These are phyloP conservation scores for Chrysotoxum bicinctum DNA, from an alignment of 2,888 invertebrate genomes.

Conservation along the genomic window DNA sequence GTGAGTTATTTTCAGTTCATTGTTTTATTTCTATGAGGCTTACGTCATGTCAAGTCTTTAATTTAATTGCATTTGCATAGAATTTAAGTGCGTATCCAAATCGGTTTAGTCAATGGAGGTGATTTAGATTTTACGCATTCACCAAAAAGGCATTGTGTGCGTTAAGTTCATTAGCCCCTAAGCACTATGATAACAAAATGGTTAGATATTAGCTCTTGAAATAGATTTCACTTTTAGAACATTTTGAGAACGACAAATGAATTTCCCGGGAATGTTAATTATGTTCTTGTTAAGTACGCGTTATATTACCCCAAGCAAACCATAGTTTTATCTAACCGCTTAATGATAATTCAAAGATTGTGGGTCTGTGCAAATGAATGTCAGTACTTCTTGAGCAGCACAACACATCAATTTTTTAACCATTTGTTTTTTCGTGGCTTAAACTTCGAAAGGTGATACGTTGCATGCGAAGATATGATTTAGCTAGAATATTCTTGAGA, in stretches of 20 bases:
- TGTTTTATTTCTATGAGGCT: not conserved
- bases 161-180: not conserved
- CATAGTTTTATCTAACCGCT: not conserved
- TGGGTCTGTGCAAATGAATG: no score
- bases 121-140: not conserved
- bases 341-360: not conserved
- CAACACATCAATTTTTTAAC: no score
- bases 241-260: not conserved
- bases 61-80: slow-evolving; percentile 23
- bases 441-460: no score
- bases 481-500: no score
- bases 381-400: no score
- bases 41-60: slow-evolving; percentile 6
- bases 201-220: not conserved
- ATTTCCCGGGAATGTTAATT: not conserved
- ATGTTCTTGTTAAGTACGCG: not conserved
- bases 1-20: slow-evolving; percentile 84
- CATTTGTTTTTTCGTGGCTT: no score
- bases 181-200: not conserved
- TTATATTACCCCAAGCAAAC: not conserved
- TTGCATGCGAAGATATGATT: no score
- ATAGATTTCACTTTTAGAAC: not conserved
- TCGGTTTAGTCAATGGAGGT: not conserved
- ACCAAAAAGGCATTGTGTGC: not conserved
- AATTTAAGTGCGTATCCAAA: slow-evolving; percentile 17